These are phyloP conservation scores for Anticlea derivata DNA, from an alignment of 2,888 invertebrate species.

Conservation along the genomic window DNA sequence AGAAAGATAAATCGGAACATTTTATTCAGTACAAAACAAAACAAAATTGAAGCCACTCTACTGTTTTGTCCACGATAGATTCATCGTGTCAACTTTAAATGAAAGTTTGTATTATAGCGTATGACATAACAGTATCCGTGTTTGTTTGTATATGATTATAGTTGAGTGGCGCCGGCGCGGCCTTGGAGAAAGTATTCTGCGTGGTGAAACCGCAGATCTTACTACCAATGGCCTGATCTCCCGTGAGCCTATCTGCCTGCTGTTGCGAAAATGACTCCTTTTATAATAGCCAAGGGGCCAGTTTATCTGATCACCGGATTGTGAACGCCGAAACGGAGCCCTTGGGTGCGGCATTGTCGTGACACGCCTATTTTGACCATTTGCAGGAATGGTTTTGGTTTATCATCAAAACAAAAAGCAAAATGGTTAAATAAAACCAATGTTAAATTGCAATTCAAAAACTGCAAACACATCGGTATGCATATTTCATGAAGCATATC, in stretches of 20 bases:
- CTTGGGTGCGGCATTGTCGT: constrained; percentile 1
- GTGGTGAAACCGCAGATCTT: constrained; percentile 64
- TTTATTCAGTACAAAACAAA: neutral
- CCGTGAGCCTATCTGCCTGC: constrained; percentile 40
- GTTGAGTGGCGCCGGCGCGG: constrained; percentile 55
- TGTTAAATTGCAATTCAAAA: no score
- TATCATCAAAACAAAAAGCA: no score
- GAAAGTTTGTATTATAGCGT: constrained; percentile 54
- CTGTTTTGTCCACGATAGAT: constrained; percentile 36
- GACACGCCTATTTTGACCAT: constrained; percentile 6
- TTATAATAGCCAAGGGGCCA: constrained; percentile 20
- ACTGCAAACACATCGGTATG: neutral
- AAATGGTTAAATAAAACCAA: no score
- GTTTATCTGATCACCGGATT: constrained; percentile 22
- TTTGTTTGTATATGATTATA: constrained; percentile 54
- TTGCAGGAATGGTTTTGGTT: no score
- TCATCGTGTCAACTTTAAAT: constrained; percentile 47
- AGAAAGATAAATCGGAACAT: neutral
- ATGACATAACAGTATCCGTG: constrained; percentile 67
- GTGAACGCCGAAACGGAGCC: constrained; percentile 25
- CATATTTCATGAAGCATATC: neutral
- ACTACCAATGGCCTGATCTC: constrained; percentile 47
- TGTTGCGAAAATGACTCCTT: constrained; percentile 46
- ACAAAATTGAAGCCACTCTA: neutral
- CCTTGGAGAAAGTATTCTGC: constrained; percentile 73